A percentile compares a stretch with the other conserved stretches of the same genome.
phyloP scores from a whole-genome alignment of 2,113 vertebrate species.

The Erythrolamprus reginae region DNA sequence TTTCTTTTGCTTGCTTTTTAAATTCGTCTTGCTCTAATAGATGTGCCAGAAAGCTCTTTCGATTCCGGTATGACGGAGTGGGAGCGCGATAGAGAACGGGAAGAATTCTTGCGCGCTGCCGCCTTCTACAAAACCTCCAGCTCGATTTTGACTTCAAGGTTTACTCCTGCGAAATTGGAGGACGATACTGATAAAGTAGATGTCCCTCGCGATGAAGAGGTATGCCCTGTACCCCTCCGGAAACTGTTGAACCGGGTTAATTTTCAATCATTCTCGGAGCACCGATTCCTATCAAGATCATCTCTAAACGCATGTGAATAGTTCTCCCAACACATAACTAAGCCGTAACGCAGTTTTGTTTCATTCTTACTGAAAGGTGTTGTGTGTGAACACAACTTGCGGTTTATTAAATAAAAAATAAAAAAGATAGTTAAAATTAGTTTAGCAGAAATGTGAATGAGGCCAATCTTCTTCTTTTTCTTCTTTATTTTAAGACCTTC shows the following conservation, averaged over 20 bases:
- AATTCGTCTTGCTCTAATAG: conserved; percentile 27
- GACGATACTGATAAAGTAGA: conserved; percentile 80
- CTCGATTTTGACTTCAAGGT: conserved; percentile 78
- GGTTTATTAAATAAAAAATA: not conserved
- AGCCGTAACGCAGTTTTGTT: not conserved
- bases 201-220: conserved; percentile 81
- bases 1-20: not conserved
- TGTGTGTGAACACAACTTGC: not conserved
- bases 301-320: not conserved
- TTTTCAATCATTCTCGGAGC: not conserved
- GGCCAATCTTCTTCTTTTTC: not conserved
- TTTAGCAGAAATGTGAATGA: not conserved
- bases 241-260: not conserved
- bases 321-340: not conserved
- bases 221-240: conserved; percentile 24
- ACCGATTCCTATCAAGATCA: not conserved
- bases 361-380: not conserved
- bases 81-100: conserved; percentile 83
- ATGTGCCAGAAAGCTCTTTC: conserved; percentile 72
- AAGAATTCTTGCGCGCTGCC: conserved; percentile 86
- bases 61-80: conserved; percentile 83
- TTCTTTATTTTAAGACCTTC: not conserved
- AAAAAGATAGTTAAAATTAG: not conserved
- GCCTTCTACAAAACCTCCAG: conserved; percentile 76
- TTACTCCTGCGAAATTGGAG: conserved; percentile 76